These are phyloP conservation scores for Andricus quercusramuli DNA, from an alignment of 2,888 invertebrate genomes.

Conservation along the genomic window DNA sequence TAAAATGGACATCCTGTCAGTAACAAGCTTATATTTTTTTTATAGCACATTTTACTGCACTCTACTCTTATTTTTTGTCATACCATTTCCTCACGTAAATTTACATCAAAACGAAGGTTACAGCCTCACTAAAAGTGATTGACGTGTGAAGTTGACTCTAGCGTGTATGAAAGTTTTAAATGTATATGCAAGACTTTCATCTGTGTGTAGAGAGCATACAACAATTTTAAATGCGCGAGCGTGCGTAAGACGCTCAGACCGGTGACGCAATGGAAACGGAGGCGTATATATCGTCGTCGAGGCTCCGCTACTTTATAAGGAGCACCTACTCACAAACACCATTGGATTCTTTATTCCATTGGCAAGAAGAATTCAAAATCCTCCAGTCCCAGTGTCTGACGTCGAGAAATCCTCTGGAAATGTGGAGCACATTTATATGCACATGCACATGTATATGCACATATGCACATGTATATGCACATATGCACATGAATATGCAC, in stretches of 20 bases:
- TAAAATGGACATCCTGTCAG: constrained; percentile 11
- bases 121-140: constrained; percentile 11
- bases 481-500: neutral
- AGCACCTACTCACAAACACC: constrained; percentile 68
- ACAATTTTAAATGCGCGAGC: constrained; percentile 38
- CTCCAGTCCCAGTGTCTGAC: neutral
- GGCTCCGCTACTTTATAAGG: constrained; percentile 74
- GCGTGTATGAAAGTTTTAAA: neutral
- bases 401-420: constrained; percentile 8
- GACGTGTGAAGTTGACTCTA: constrained; percentile 6
- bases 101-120: neutral
- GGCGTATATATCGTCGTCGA: constrained; percentile 66
- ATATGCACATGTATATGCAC: neutral
- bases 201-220: neutral
- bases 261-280: constrained; percentile 71
- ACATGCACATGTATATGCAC: neutral
- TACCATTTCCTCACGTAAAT: neutral
- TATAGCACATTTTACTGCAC: neutral
- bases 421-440: neutral
- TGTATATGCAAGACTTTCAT: constrained; percentile 5
- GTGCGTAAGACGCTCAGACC: constrained; percentile 43
- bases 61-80: neutral
- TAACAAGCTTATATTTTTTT: neutral
- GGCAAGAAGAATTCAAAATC: constrained; percentile 26
- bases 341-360: constrained; percentile 50